Evolutionary conservation across 1,140 invertebrate genomes (phyloP).

Genomic region (Drosophila subpulchrella): DNA sequence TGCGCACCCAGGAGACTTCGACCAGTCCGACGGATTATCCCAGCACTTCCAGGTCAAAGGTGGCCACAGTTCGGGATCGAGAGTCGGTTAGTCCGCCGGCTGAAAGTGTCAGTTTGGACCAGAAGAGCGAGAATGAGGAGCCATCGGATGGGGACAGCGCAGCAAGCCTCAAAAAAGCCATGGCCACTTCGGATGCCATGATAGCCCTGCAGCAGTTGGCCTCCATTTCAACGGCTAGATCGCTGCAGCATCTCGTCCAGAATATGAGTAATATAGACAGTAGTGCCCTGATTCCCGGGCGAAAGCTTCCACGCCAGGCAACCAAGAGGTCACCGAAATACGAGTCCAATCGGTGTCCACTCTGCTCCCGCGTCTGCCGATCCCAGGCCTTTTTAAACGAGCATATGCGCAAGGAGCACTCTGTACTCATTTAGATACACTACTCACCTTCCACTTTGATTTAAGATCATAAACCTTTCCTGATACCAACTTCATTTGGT

Average conservation of each 20-base stretch:
- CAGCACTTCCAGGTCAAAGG: slow-evolving; percentile 43
- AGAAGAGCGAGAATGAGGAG: slow-evolving; percentile 63
- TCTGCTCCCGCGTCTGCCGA: slow-evolving; percentile 76
- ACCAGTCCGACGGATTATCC: slow-evolving; percentile 13
- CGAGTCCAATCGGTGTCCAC: slow-evolving; percentile 80
- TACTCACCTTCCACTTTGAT: not conserved
- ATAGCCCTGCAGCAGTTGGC: slow-evolving; percentile 79
- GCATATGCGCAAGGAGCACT: slow-evolving; percentile 83
- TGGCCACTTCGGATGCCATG: slow-evolving; percentile 61
- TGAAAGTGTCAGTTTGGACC: slow-evolving; percentile 1
- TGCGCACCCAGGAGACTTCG: slow-evolving; percentile 41
- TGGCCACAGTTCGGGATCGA: not conserved
- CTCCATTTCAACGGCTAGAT: slow-evolving; percentile 77
- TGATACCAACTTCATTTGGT: not conserved
- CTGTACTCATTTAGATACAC: slow-evolving; percentile 70
- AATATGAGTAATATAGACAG: slow-evolving; percentile 62
- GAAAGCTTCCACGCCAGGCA: slow-evolving; percentile 65
- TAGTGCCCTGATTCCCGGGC: slow-evolving; percentile 53
- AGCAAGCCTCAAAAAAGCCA: slow-evolving; percentile 40
- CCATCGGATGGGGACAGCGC: slow-evolving; percentile 18
- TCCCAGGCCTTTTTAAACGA: slow-evolving; percentile 82
- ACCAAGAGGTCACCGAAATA: slow-evolving; percentile 63
- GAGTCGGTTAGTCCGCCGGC: not conserved
- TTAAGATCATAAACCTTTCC: not conserved
- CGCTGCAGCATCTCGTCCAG: slow-evolving; percentile 71